phyloP scores from a whole-genome alignment of 2,888 invertebrate species.

The Xestia sexstrigata region DNA sequence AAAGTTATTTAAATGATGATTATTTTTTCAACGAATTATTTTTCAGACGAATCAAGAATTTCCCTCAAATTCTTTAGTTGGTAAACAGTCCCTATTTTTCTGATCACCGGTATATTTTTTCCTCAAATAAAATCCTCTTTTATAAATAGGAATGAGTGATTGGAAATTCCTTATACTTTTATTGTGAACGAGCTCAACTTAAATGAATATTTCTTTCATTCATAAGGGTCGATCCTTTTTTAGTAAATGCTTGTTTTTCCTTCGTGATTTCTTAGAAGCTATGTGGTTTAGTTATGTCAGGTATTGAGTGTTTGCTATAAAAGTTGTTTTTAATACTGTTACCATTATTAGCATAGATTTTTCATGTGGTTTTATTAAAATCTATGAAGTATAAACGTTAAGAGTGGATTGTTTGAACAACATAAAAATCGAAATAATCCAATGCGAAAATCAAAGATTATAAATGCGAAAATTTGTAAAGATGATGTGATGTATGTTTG shows the following conservation, averaged over 20 bases:
- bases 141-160: constrained; percentile 19
- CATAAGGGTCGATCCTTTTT: constrained; percentile 31
- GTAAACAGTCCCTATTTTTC: background rate
- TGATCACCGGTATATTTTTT: background rate
- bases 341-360: no score
- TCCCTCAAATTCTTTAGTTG: background rate
- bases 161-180: constrained; percentile 34
- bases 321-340: constrained; percentile 22
- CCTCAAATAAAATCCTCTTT: constrained; percentile 2
- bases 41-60: background rate
- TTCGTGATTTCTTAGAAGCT: constrained; percentile 57
- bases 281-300: constrained; percentile 22
- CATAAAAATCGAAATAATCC: background rate
- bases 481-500: no score
- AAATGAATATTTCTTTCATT: constrained; percentile 33
- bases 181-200: constrained; percentile 6
- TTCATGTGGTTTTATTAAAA: constrained; percentile 1
- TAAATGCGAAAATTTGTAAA: no score
- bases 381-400: background rate
- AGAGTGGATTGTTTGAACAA: background rate
- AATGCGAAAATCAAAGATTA: background rate
- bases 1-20: background rate
- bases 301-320: constrained; percentile 42
- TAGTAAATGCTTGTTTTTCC: constrained; percentile 47
- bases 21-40: background rate